Percentiles rank a stretch among this genome's conserved stretches.
These are phyloP conservation scores for Melieria crassipennis DNA, from an alignment of 2,888 invertebrate genomes.

Conservation along the genomic window DNA sequence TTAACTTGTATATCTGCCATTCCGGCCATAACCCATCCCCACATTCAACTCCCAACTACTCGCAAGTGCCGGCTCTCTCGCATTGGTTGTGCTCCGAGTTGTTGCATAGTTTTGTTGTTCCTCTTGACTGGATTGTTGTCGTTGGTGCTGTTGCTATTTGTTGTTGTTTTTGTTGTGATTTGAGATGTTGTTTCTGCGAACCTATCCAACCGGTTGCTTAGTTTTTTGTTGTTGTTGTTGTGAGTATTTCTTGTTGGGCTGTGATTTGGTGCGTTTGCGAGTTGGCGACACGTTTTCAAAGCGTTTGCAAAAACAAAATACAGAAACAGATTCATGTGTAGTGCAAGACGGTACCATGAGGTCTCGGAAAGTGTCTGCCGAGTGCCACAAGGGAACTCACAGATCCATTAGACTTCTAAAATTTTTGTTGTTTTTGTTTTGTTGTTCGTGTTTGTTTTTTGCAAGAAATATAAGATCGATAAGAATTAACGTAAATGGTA, in stretches of 20 bases:
- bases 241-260: constrained; percentile 1
- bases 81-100: too few species aligned
- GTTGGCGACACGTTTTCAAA: constrained; percentile 35
- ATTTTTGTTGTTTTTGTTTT: too few species aligned
- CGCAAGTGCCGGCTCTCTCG: too few species aligned
- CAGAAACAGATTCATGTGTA: neutral
- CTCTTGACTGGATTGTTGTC: neutral
- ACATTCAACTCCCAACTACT: too few species aligned
- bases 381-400: constrained; percentile 7
- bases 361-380: neutral
- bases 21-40: too few species aligned
- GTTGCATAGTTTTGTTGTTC: too few species aligned
- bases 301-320: constrained; percentile 6
- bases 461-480: too few species aligned
- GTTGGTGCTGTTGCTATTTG: constrained; percentile 11
- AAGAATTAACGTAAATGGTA: neutral
- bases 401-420: too few species aligned
- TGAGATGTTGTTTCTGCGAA: constrained; percentile 25
- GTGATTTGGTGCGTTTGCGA: constrained; percentile 24
- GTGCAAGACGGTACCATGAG: constrained; percentile 17
- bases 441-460: too few species aligned
- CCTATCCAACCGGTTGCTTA: constrained; percentile 38
- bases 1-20: too few species aligned
- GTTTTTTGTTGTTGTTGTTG: neutral
- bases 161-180: neutral